Base-by-base conservation (phyloP, 2,888 invertebrate species). In the Coelinius sp. region DNA sequence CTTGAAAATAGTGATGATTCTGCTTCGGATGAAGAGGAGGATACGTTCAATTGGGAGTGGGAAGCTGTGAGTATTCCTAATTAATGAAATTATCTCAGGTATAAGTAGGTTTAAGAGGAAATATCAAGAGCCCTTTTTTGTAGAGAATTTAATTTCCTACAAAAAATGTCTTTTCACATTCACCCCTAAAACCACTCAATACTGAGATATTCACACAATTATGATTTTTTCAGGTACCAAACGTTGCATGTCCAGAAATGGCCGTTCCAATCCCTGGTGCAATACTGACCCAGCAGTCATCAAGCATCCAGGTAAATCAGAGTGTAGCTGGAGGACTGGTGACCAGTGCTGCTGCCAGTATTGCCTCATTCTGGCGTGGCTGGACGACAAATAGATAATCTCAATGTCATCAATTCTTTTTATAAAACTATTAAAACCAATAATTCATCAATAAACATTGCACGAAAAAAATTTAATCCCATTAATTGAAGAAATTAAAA, bases 291-390 rank as follows among this genome's bases (percentile, higher is more conserved):
- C 87, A 86, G 72, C 86, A 86, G 74, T 81, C 84, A 31, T 83
- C 86, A 62, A 87, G 82, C 75, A 82, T 85, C 79, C 86, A 88
- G 75, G 86, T 87, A 62, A 86, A 88, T 80, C 87, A 87, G 80
- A 87, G 92, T 88, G 91, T 93, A 77, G 93, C 93, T 46, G 93
- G 93, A 27, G 93, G 95, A 67, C 90, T 95, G 22, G 92, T 95
- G 81, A 93, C 94, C 71, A 94, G 95, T 80, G 94, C 95, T 25
- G 95, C 95, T 67, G 94, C 95, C 71, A 93, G 95, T 76, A 90
- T 96, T 78, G 94, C 93, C 53, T 95, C 95, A 70, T 91, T 96
- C 82, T 94, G 95, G 92, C 91, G 94, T 79, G 94, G 92, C 7
- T 92, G 93, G 91, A 92, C 92, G 49, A 87, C 88, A 83, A 90